phyloP scores from a whole-genome alignment of 2,888 invertebrate genomes.

The Euphydryas editha region DNA sequence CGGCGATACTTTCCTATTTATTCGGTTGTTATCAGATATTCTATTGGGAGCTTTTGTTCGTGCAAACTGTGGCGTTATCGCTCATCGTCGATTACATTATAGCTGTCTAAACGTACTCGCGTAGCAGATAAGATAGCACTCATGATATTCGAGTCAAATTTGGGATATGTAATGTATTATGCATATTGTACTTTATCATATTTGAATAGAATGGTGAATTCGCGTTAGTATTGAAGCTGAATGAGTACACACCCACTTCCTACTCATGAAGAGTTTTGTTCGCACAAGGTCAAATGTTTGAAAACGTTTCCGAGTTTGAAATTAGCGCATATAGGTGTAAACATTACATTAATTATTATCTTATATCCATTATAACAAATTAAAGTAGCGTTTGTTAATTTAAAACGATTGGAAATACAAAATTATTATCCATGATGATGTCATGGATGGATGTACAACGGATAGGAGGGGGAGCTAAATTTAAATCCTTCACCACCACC shows the following conservation, averaged over 20 bases:
- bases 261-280: slow-evolving; percentile 3
- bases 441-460: no score
- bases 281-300: slow-evolving; percentile 11
- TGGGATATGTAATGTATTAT: no score
- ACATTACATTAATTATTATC: not conserved
- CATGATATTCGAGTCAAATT: no score
- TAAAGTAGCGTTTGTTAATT: no score
- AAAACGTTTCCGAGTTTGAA: slow-evolving; percentile 19
- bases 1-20: not conserved
- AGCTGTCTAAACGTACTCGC: not conserved
- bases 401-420: no score
- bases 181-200: not conserved
- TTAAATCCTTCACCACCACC: no score
- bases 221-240: slow-evolving; percentile 14
- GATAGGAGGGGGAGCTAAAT: no score
- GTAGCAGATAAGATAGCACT: no score
- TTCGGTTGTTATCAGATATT: not conserved
- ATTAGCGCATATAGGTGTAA: not conserved
- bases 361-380: no score
- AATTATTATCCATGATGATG: no score
- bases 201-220: not conserved
- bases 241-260: slow-evolving; percentile 13
- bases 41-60: slow-evolving; percentile 1
- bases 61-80: not conserved
- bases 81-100: not conserved